Evolutionary conservation across 2,113 vertebrate genomes (phyloP).

Genomic region (Azemiops feae): DNA sequence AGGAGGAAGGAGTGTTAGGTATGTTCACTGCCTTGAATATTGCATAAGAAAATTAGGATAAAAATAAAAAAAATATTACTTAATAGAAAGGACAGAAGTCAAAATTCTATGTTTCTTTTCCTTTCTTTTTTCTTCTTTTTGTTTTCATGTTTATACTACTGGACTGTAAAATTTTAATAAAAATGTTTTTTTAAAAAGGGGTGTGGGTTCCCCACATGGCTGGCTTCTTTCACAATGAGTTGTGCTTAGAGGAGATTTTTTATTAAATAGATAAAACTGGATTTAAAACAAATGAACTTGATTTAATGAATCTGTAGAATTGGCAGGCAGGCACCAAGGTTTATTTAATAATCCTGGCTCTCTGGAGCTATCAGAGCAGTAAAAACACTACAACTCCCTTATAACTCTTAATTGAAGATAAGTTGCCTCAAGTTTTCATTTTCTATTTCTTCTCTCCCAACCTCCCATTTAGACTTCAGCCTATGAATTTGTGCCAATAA

Average conservation of each 20-base stretch:
- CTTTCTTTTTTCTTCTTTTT: background rate
- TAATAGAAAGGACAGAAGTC: background rate
- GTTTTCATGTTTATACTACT: background rate
- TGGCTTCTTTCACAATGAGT: background rate
- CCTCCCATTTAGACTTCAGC: background rate
- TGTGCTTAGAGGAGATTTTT: slow-evolving; percentile 28
- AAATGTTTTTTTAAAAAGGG: background rate
- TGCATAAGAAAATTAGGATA: too few relatives aligned
- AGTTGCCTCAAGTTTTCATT: slow-evolving; percentile 29
- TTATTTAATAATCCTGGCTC: slow-evolving; percentile 59
- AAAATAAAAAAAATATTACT: background rate
- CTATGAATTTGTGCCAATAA: slow-evolving; percentile 23
- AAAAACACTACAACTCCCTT: slow-evolving; percentile 56
- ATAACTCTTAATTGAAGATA: slow-evolving; percentile 57
- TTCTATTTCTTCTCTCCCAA: fast-evolving
- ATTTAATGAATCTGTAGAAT: slow-evolving; percentile 49
- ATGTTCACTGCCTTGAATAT: too few relatives aligned
- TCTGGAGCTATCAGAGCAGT: slow-evolving; percentile 30
- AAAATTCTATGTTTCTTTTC: background rate
- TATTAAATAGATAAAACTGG: slow-evolving; percentile 33
- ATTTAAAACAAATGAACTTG: slow-evolving; percentile 52
- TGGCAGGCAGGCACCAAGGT: slow-evolving; percentile 43
- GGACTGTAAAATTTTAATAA: background rate
- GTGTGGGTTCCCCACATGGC: background rate
- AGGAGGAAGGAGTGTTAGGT: too few relatives aligned